Evolutionary conservation across 2,888 invertebrate species (phyloP), one percentile per base, ranked within the genome.

Genomic region (Physocephala rufipes): DNA sequence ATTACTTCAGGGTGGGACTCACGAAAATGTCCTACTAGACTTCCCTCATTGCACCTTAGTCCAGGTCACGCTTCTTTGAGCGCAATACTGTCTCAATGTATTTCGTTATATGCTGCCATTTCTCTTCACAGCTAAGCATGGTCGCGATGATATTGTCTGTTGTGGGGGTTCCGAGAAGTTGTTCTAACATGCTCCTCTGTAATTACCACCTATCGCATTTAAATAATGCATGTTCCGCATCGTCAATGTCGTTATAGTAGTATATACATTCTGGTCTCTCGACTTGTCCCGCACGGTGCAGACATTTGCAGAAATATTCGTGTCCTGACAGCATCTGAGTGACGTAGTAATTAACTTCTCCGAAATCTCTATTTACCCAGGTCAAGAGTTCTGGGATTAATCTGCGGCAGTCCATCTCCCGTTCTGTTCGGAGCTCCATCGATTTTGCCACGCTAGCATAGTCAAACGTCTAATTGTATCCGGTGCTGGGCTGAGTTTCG

Each of bases 311-410:
- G 30, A 59, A 59, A 16, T 68, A 68, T 12, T 49, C 68, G n/a
- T 61, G 61, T 19, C 68, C 67, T 5, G 67, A 58, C 24, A 67
- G 24, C 68, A 61, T 59, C 49, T 68, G 61, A 12, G 61, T 68
- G 24, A 43, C 26, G 26, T 68, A 61, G 19, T 68, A 68, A 43
- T 68, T 43, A 24, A 24, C 49, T 43, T 68, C 68, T 47, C 68
- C 61, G 12, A 45, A 49, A 30, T n/a, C 7, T 47, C 26, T 59
- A 15, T 61, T 47, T 16, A 49, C 15, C 68, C 59, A 68, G 26
- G 12, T 47, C 9, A 1, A 19, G 1, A 62, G n/a, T 1, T 70
- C 43, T 21, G 55, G 19, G n/a, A 55, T 43, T 9, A 64, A 47
- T 55, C 26, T 70, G n/a, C n/a, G 16, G 24, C 53, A 7, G 55